Conservation (phyloP, 2,888 invertebrate species). For the Quadroppia sp. region DNA sequence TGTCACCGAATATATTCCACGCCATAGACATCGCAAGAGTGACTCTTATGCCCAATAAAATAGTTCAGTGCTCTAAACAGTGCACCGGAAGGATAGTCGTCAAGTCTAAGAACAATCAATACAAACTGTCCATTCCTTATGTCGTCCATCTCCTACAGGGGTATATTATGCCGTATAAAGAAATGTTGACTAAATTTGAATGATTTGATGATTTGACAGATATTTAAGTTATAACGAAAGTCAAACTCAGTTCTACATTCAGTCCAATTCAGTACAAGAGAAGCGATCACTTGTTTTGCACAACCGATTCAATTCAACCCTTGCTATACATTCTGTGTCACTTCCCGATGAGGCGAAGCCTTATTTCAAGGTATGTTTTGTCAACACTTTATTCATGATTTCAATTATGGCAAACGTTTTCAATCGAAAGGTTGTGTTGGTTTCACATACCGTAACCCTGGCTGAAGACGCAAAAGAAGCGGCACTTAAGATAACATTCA, state of each 20-base stretch:
- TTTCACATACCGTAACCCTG: constrained; percentile 55
- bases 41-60: constrained; percentile 39
- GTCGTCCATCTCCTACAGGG: constrained; percentile 57
- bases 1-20: constrained; percentile 60
- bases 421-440: constrained; percentile 57
- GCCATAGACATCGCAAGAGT: constrained; percentile 38
- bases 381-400: too few species aligned
- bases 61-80: constrained; percentile 50
- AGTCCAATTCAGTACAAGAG: constrained; percentile 33
- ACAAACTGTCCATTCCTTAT: constrained; percentile 64
- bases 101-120: constrained; percentile 56
- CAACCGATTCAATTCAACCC: constrained; percentile 68
- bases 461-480: constrained; percentile 54
- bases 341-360: constrained; percentile 61
- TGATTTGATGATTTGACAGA: background rate
- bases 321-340: constrained; percentile 68
- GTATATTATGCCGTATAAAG: constrained; percentile 45
- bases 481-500: constrained; percentile 40
- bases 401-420: background rate
- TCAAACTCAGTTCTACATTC: constrained; percentile 39
- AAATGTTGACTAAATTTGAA: too few species aligned
- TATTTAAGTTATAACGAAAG: constrained; percentile 34
- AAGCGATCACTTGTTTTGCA: constrained; percentile 61
- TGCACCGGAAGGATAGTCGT: constrained; percentile 57
- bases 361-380: constrained; percentile 63